Base-by-base conservation (phyloP, 1,140 invertebrate genomes). In the Zaprionus ornatus region DNA sequence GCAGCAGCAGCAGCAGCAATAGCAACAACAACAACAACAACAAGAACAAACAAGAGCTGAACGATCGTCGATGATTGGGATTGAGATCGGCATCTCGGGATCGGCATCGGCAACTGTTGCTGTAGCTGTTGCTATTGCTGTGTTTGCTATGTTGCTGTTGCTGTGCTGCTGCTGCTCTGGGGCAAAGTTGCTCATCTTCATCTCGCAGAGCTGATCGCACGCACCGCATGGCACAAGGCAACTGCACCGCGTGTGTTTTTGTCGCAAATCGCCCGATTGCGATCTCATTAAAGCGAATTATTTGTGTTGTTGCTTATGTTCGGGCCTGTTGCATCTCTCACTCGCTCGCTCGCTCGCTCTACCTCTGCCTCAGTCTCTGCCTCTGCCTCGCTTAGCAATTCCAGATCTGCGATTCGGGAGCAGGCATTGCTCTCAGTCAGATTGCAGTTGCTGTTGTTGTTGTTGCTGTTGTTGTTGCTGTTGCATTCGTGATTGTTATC, bases 241-340 rank as follows among this genome's bases (percentile, higher is more conserved):
- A 72, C 82, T 62, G 37, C 37, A 45, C 74, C 79, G 76, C 73
- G 71, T 86, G 83, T 82, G 79, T 82, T 87, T 86, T 85, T 86
- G 82, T 85, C 82, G 82, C 79, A 86, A 87, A 90, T 90, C 85
- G 85, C 69, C 67, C 85, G 85, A 90, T 90, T 90, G 85, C 79
- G 86, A 90, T 90, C 85, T 90, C 85, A 90, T 90, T 90, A 90
- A 90, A 84, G 86, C 85, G 86, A 90, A 90, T 90, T 90, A 90
- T 90, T 90, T 90, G 87, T 90, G 85, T 90, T 74, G 85, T 82
- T 90, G 85, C 77, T 83, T 90, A 88, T 90, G 86, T 90, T 85
- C 70, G 54, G 61, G 72, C 72, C 79, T 78, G 79, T 88, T 82
- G 86, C 81, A 79, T 74, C 73, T 82, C 81, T 90, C 81, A 72